phyloP scores from a whole-genome alignment of 35 echinoderm and acorn worm genomes.

The Chiridota heheva region DNA sequence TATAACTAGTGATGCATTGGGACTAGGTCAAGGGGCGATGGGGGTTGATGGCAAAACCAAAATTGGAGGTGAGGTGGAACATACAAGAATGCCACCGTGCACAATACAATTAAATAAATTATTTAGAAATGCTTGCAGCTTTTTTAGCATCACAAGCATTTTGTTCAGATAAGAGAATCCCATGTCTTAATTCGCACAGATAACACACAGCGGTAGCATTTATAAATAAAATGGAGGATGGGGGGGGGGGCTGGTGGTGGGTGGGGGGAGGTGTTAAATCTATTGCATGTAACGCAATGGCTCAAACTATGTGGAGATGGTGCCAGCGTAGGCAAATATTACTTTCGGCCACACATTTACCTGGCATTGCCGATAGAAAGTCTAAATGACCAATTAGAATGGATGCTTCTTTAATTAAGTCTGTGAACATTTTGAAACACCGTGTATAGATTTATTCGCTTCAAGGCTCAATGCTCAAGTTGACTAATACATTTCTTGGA shows the following conservation, averaged over 20 bases:
- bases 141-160: slow-evolving; percentile 55
- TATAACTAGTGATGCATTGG: slow-evolving; percentile 51
- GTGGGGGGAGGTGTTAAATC: slow-evolving; percentile 67
- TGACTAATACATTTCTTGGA: slow-evolving; percentile 6
- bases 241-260: too few relatives aligned
- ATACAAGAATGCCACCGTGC: neutral
- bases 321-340: slow-evolving; percentile 49
- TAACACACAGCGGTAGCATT: slow-evolving; percentile 73
- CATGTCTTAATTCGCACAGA: slow-evolving; percentile 56
- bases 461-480: neutral
- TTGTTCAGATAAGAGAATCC: slow-evolving; percentile 33
- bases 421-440: slow-evolving; percentile 46
- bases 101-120: slow-evolving; percentile 47
- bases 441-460: slow-evolving; percentile 84
- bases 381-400: slow-evolving; percentile 77
- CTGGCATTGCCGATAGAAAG: slow-evolving; percentile 61
- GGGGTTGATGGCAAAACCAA: too few relatives aligned
- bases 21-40: too few relatives aligned
- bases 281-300: slow-evolving; percentile 52
- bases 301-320: slow-evolving; percentile 71
- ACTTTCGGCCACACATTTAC: slow-evolving; percentile 60
- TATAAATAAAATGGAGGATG: slow-evolving; percentile 63
- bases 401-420: slow-evolving; percentile 69
- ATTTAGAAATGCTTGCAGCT: slow-evolving; percentile 44
- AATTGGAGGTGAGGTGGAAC: slow-evolving; percentile 49